Base-by-base conservation (phyloP, 2,888 invertebrate genomes). In the Watsonalla binaria region DNA sequence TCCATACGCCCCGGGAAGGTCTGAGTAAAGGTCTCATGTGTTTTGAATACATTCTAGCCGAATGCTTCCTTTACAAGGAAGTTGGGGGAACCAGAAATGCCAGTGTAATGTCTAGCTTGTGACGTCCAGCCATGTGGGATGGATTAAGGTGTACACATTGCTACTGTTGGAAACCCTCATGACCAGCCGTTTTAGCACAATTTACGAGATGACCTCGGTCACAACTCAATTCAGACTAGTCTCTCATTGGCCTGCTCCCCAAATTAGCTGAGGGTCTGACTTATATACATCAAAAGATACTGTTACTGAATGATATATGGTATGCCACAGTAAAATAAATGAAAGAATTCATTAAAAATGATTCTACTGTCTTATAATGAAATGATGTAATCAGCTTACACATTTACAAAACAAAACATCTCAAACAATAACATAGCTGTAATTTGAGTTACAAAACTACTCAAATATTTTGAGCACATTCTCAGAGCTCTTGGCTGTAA, bases 221-320 rank as follows among this genome's bases (percentile, higher is more conserved):
- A 94, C 86, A 95, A 95, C 95, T 95, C 95, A 94, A 95, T 95
- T 95, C 95, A 95, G 95, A 95, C 95, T 95, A 95, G 91, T 95
- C 94, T 95, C 93, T 92, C 87, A 91, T 93, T 94, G 94, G 92
- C 92, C 85, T 82, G 81, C 84, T 86, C 86, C 84, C 85, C 76
- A 51, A 55, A 61, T 57, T 55, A 68, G 63, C 91, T 92, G 92
- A 92, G 89, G 90, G 90, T 86, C 59, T 51, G n/a, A 37, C 37
- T 47, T 5, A 48, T 34, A 48, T 37, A 48, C 6, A 13, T 64
- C 51, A 11, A 37, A 37, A 37, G 7, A 37, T 37, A 9, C 37
- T 37, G 9, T 8, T 37, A n/a, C n/a, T n/a, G n/a, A n/a, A n/a
- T n/a, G n/a, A n/a, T n/a, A n/a, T n/a, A n/a, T n/a, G n/a, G n/a